Evolutionary conservation across 92 coral and sea anemone genomes (phyloP).

Genomic region (Hydrozoanthus gracilis): DNA sequence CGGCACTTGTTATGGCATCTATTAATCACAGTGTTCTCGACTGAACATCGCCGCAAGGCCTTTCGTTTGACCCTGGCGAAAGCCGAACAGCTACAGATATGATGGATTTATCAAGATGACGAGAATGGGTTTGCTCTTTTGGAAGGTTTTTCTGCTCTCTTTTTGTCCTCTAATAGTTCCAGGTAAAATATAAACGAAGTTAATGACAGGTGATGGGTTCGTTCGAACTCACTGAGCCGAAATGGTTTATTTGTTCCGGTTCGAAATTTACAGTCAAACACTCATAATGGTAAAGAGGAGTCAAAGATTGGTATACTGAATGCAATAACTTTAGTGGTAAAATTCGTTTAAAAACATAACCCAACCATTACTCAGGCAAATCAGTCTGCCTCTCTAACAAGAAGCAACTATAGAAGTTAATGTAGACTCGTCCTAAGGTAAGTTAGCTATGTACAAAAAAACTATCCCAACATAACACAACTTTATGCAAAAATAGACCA

Average conservation of each 20-base stretch:
- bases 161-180: neutral
- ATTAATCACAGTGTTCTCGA: neutral
- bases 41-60: neutral
- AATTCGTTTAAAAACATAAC: neutral
- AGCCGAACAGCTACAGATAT: neutral
- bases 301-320: neutral
- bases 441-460: no score
- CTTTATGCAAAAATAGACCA: no score
- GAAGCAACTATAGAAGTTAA: no score
- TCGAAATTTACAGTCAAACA: neutral
- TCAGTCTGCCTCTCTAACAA: no score
- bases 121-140: constrained; percentile 1
- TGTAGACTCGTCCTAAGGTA: no score
- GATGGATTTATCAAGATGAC: neutral
- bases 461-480: no score
- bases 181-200: constrained; percentile 12
- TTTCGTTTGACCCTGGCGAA: neutral
- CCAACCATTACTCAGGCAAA: neutral
- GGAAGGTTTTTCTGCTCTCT: neutral
- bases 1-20: constrained; percentile 20
- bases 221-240: constrained; percentile 28
- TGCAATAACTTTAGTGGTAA: neutral
- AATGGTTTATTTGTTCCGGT: neutral
- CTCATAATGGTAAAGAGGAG: neutral
- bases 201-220: neutral